phyloP scores from a whole-genome alignment of 2,797 vertebrate genomes.

The Cynodonichthys magdalenae region DNA sequence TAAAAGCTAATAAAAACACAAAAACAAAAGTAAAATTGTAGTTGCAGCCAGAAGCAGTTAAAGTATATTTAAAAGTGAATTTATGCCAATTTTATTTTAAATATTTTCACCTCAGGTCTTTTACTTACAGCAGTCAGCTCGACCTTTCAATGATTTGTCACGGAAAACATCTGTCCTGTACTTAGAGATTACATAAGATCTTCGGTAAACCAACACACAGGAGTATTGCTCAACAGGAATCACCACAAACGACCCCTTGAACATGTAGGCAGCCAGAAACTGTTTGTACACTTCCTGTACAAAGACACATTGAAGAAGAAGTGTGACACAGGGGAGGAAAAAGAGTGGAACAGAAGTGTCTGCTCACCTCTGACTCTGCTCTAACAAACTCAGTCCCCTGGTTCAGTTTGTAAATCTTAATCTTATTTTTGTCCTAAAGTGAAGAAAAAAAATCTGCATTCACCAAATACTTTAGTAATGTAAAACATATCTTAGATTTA shows the following conservation, averaged over 20 bases:
- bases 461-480: no score
- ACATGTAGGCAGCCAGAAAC: constrained; percentile 30
- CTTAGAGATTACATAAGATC: constrained; percentile 35
- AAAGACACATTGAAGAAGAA: constrained; percentile 23
- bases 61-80: no score
- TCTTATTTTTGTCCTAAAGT: no score
- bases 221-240: constrained; percentile 52
- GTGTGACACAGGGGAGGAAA: constrained; percentile 19
- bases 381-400: neutral
- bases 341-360: constrained; percentile 20
- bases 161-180: constrained; percentile 20
- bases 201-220: constrained; percentile 34
- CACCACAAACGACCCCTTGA: constrained; percentile 44
- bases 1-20: no score
- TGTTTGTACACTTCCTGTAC: constrained; percentile 30
- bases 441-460: no score
- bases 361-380: constrained; percentile 4
- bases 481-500: no score
- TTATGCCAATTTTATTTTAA: no score
- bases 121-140: constrained; percentile 17
- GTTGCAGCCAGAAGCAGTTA: no score
- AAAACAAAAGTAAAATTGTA: no score
- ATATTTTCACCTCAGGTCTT: neutral
- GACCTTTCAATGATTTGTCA: constrained; percentile 32
- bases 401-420: no score